Base-by-base conservation (phyloP, 2,888 invertebrate genomes). In the Hololepta plana region DNA sequence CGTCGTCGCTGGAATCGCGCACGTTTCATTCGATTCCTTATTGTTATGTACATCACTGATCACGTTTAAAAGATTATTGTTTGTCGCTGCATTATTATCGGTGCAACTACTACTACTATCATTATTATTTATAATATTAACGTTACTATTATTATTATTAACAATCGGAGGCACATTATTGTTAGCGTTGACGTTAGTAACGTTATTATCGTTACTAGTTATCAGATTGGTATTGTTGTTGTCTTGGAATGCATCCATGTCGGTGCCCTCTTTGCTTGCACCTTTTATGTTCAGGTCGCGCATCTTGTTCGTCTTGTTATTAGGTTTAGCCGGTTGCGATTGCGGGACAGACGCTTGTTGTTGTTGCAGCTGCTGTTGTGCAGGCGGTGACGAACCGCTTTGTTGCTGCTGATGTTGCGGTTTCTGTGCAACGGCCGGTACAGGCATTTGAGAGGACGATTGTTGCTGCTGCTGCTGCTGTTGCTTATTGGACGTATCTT, bases 241-340 rank as follows among this genome's bases (percentile, higher is more conserved):
- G 31, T 49, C 51, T 33, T 57, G 59, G 41, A 64, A 63, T 23
- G 64, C 63, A 42, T 66, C 66, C 66, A 66, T 65, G 32, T 67
- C 67, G 13, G 64, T 62, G 34, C 64, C 65, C 41, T 66, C 66
- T 43, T 67, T 66, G 36, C 58, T 64, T 21, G 62, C 60, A 32
- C 65, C 64, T 39, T 61, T 63, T 30, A 59, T 53, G 40, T 64
- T 66, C 12, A 63, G 41, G 32, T 65, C 64, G 32, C 55, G 57
- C 38, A 54, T 54, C 44, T 64, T 64, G 35, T 57, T 57, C 11
- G 49, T 50, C 34, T 57, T 61, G 34, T 50, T 61, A 35, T 57
- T 60, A 9, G 57, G 47, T 37, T 63, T 64, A 19, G 59, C 53
- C 34, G 57, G 54, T 35, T 55, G 56, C 11, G 47, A 45, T 26